phyloP scores from a whole-genome alignment of 2,888 invertebrate genomes.

The Himalopsyche anomala region DNA sequence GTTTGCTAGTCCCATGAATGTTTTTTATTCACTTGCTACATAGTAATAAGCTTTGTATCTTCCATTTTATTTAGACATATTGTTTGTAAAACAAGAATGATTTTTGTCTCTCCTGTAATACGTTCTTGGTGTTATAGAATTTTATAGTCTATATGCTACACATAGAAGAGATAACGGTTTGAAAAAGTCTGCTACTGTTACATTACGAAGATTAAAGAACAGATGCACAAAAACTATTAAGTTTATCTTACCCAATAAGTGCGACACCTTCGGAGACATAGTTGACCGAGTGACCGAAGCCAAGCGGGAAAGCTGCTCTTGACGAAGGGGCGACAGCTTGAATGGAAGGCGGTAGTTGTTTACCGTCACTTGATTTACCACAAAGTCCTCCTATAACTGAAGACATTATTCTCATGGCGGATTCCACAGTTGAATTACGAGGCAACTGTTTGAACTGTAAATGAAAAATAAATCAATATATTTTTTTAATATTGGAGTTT shows the following conservation, averaged over 20 bases:
- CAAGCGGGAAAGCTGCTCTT: constrained; percentile 93
- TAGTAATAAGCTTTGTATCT: no score
- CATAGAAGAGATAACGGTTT: no score
- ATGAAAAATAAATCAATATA: constrained; percentile 1
- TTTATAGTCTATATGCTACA: no score
- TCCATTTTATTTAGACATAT: no score
- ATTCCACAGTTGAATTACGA: constrained; percentile 75
- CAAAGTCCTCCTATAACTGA: constrained; percentile 70
- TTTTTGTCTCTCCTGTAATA: no score
- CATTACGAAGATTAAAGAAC: not conserved
- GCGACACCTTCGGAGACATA: constrained; percentile 90
- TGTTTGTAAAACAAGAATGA: no score
- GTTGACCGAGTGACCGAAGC: constrained; percentile 91
- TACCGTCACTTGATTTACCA: constrained; percentile 19
- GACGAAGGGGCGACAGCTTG: constrained; percentile 79
- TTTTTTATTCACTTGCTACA: no score
- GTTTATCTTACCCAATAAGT: constrained; percentile 86
- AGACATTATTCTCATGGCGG: constrained; percentile 73
- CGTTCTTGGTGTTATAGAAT: no score
- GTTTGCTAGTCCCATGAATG: no score
- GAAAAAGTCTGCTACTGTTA: no score
- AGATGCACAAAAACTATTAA: not conserved
- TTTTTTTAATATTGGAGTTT: no score
- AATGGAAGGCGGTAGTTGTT: constrained; percentile 74
- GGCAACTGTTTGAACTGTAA: constrained; percentile 80